A percentile compares a stretch with the other conserved stretches of the same genome.
phyloP scores from a whole-genome alignment of 2,888 invertebrate species.

The Fragum fragum region DNA sequence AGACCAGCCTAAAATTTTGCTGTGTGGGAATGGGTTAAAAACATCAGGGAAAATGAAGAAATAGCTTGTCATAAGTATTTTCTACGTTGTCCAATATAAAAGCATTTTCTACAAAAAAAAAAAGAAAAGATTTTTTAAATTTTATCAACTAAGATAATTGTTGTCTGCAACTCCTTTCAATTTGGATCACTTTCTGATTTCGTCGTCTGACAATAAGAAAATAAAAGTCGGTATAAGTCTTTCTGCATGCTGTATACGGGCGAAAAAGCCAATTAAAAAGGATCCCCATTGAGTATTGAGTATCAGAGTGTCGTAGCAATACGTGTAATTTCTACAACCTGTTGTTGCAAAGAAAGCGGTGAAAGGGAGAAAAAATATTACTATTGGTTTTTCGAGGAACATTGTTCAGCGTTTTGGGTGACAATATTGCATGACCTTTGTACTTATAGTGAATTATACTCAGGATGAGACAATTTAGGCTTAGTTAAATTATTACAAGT shows the following conservation, averaged over 20 bases:
- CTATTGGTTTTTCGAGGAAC: conserved; percentile 58
- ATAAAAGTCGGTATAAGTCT: conserved; percentile 4
- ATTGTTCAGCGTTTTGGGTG: conserved; percentile 26
- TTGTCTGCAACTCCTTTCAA: no score
- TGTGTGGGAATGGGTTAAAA: no score
- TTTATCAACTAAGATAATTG: no score
- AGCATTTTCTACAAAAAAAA: no score
- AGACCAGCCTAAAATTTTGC: no score
- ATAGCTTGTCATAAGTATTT: background rate
- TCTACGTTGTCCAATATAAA: background rate
- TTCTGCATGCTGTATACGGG: conserved; percentile 29
- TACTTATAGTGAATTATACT: conserved; percentile 11
- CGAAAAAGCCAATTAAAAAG: conserved; percentile 62
- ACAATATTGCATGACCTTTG: conserved; percentile 29
- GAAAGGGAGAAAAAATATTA: conserved; percentile 22
- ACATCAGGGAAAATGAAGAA: background rate
- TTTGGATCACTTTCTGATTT: no score
- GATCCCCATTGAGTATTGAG: conserved; percentile 35
- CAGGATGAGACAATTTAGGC: conserved; percentile 21
- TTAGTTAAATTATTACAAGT: conserved; percentile 19
- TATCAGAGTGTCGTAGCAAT: conserved; percentile 3
- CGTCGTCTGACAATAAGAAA: no score
- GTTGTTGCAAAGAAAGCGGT: conserved; percentile 41
- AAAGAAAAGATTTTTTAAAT: no score
- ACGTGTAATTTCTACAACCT: conserved; percentile 40